Conservation (phyloP, 2,797 vertebrate species). For the Dryobates pubescens region DNA sequence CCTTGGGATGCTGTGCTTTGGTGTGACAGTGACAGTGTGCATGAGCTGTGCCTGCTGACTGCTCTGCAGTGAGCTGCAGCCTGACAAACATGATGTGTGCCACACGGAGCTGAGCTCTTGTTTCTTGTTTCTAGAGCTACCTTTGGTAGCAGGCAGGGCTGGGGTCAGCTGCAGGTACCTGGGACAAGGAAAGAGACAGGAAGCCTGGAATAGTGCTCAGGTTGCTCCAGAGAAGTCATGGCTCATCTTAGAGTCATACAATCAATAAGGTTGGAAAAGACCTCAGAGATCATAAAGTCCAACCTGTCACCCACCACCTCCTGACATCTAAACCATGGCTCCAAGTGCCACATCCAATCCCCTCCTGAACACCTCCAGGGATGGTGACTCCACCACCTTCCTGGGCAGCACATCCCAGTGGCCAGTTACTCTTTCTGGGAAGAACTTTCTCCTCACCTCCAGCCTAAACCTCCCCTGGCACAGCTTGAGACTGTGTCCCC, state of each 20-base stretch:
- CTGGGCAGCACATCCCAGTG: too few species aligned
- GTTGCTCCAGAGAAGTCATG: not conserved
- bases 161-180: not conserved
- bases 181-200: not conserved
- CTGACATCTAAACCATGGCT: too few species aligned
- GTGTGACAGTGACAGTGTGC: not conserved
- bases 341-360: too few species aligned
- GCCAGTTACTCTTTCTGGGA: too few species aligned
- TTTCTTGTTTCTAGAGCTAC: not conserved
- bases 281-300: too few species aligned
- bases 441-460: too few species aligned
- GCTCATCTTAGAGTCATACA: not conserved
- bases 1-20: not conserved
- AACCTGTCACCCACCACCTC: too few species aligned
- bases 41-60: not conserved
- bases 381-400: too few species aligned
- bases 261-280: too few species aligned
- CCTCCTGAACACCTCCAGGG: too few species aligned
- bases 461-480: too few species aligned
- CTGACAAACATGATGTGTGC: not conserved
- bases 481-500: too few species aligned
- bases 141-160: rapidly evolving
- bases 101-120: not conserved
- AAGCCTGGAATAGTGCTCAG: not conserved
- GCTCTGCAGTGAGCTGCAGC: not conserved